A percentile compares a stretch with the other conserved stretches of the same genome.
phyloP scores from a whole-genome alignment of 2,797 vertebrate species.

The Ptychadena robeensis region DNA sequence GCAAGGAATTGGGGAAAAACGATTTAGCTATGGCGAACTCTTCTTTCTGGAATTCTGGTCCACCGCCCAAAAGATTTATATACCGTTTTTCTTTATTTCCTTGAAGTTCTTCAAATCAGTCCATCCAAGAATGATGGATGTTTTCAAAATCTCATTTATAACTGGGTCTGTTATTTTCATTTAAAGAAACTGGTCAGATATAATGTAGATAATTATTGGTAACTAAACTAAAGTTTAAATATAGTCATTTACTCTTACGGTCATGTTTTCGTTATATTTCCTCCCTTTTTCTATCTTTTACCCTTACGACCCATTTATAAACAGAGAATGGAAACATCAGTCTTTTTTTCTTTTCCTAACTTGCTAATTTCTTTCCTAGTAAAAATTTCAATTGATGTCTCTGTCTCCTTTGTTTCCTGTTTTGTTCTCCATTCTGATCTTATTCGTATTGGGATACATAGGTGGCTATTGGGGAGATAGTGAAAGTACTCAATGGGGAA shows the following conservation, averaged over 20 bases:
- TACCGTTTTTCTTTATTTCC: slow-evolving; percentile 77
- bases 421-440: slow-evolving; percentile 73
- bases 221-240: no score
- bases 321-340: slow-evolving; percentile 84
- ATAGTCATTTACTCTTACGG: neutral
- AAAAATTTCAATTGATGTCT: slow-evolving; percentile 69
- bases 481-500: slow-evolving; percentile 97
- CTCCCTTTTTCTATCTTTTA: neutral
- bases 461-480: slow-evolving; percentile 98
- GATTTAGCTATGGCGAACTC: neutral
- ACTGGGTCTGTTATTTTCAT: slow-evolving; percentile 44
- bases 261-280: neutral
- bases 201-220: neutral
- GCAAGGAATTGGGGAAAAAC: slow-evolving; percentile 88
- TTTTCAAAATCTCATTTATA: slow-evolving; percentile 79
- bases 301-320: slow-evolving; percentile 71
- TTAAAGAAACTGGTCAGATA: neutral
- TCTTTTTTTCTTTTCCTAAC: slow-evolving; percentile 75
- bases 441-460: slow-evolving; percentile 84
- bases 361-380: slow-evolving; percentile 76
- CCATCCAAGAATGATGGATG: slow-evolving; percentile 71
- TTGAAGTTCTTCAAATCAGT: slow-evolving; percentile 76
- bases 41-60: neutral
- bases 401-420: slow-evolving; percentile 69
- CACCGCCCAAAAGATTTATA: neutral